These are phyloP conservation scores for Lutraria lutraria DNA, from an alignment of 2,888 invertebrate species.

Conservation along the genomic window DNA sequence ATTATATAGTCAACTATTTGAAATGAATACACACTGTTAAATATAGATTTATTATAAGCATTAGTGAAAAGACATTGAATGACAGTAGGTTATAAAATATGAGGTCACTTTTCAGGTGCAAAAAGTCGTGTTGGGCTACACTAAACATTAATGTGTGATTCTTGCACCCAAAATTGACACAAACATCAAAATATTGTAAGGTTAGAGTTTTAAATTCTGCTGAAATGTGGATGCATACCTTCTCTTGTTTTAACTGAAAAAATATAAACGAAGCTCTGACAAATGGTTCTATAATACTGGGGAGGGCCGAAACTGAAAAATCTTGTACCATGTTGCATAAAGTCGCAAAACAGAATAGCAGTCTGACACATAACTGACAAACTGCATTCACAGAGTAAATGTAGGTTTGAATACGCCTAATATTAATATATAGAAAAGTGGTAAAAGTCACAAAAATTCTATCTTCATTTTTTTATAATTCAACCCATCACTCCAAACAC, in stretches of 20 bases:
- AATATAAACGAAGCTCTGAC: conserved; percentile 55
- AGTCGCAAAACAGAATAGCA: not conserved
- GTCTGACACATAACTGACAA: not conserved
- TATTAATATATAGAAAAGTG: not conserved
- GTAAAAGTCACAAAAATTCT: not conserved
- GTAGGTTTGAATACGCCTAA: not conserved
- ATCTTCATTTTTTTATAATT: not conserved
- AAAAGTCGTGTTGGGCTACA: not conserved
- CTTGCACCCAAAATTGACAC: not conserved
- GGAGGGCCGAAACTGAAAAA: not conserved
- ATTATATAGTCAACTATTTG: conserved; percentile 21
- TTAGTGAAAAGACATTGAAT: not conserved
- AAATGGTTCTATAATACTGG: conserved; percentile 9
- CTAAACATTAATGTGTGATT: not conserved
- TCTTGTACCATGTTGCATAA: conserved; percentile 15
- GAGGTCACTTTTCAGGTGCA: not conserved
- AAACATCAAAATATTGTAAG: not conserved
- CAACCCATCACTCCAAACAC: not conserved
- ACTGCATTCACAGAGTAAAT: not conserved
- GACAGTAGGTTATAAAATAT: not conserved
- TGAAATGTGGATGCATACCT: conserved; percentile 63
- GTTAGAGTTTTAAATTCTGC: conserved; percentile 39
- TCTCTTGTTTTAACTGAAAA: conserved; percentile 70
- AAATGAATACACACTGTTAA: not conserved
- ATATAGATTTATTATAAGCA: not conserved